A percentile compares a stretch with the other conserved stretches of the same genome.
Evolutionary conservation across 2,113 vertebrate species (phyloP).

Genomic region (Bungarus multicinctus): DNA sequence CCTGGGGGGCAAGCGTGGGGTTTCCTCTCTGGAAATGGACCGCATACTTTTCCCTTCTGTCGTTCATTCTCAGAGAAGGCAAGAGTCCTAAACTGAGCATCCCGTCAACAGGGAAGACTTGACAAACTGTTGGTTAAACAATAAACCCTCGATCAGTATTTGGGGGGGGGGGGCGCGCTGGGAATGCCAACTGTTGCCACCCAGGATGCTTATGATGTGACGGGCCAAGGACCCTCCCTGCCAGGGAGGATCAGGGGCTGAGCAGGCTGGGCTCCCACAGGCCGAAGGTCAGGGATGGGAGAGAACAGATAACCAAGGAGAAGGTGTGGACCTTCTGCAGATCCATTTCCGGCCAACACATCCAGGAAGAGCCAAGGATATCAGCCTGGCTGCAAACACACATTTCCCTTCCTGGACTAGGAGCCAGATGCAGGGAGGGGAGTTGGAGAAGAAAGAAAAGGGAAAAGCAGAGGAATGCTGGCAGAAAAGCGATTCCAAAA

Average conservation of each 20-base stretch:
- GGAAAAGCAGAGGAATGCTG: not conserved
- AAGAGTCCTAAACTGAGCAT: not conserved
- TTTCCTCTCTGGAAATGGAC: not conserved
- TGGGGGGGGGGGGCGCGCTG: not conserved
- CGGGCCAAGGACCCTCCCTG: not conserved
- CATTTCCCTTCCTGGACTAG: slow-evolving; percentile 50
- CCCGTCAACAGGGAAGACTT: not conserved
- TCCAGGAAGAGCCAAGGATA: slow-evolving; percentile 60
- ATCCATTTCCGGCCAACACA: slow-evolving; percentile 53
- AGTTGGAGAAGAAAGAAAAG: not conserved
- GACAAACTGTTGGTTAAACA: not conserved
- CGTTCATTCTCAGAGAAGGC: not conserved
- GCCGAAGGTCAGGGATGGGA: slow-evolving; percentile 48
- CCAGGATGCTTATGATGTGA: not conserved
- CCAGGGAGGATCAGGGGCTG: not conserved
- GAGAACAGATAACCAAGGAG: slow-evolving; percentile 52
- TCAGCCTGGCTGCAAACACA: slow-evolving; percentile 36
- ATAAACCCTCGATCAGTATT: not conserved
- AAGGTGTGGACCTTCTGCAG: slow-evolving; percentile 32
- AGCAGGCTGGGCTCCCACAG: not conserved
- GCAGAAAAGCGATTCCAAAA: not conserved
- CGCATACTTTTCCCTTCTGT: not conserved
- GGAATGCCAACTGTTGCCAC: too few species aligned
- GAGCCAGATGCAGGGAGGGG: not conserved
- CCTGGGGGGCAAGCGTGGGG: not conserved